Evolutionary conservation across 2,797 vertebrate species (phyloP).

Genomic region (Squalus acanthias): DNA sequence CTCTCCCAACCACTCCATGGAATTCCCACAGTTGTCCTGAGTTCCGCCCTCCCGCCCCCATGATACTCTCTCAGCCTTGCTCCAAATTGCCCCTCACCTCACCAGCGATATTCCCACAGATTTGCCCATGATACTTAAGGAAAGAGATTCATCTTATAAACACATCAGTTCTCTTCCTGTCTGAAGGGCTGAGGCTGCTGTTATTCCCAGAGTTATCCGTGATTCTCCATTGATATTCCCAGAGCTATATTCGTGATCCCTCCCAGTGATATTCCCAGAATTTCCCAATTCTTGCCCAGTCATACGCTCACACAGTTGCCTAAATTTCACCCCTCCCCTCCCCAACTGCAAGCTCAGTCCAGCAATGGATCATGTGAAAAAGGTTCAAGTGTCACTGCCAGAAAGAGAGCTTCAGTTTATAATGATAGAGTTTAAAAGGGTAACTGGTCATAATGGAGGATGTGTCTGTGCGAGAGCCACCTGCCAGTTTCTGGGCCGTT

Average conservation of each 20-base stretch:
- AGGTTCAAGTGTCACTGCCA: neutral
- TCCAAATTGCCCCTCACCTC: neutral
- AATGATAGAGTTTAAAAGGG: neutral
- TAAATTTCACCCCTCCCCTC: neutral
- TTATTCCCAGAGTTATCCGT: neutral
- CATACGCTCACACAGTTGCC: neutral
- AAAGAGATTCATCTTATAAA: neutral
- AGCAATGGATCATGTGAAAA: neutral
- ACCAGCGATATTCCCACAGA: too few relatives aligned
- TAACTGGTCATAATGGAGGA: neutral
- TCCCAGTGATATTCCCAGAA: neutral
- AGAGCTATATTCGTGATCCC: neutral
- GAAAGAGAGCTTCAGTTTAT: neutral
- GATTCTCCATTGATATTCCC: too few relatives aligned
- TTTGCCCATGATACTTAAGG: neutral
- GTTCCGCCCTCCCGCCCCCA: neutral
- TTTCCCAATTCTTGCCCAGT: too few relatives aligned
- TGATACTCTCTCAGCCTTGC: neutral
- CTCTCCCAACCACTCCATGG: neutral
- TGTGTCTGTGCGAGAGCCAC: neutral
- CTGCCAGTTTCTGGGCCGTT: neutral
- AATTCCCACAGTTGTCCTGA: neutral
- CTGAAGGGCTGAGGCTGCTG: neutral
- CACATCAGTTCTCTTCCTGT: neutral
- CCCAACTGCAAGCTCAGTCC: neutral